phyloP scores from a whole-genome alignment of 2,113 vertebrate species.

The Oryzias melastigma region DNA sequence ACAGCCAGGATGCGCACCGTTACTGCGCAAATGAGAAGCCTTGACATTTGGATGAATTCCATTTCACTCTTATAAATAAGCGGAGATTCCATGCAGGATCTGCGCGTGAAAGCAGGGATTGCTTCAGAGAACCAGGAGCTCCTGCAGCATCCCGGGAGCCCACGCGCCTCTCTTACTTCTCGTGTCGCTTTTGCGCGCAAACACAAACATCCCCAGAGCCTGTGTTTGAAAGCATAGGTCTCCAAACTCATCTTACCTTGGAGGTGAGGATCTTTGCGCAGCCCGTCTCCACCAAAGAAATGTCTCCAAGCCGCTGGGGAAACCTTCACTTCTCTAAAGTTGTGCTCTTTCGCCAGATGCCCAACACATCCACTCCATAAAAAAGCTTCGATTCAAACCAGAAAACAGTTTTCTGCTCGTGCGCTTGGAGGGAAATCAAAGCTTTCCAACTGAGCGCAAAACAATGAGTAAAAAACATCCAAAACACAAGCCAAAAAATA shows the following conservation, averaged over 20 bases:
- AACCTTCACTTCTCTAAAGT: slow-evolving; percentile 35
- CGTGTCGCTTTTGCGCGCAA: slow-evolving; percentile 9
- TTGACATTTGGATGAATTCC: not conserved
- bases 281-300: slow-evolving; percentile 38
- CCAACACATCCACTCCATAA: slow-evolving; percentile 57
- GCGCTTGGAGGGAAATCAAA: slow-evolving; percentile 11
- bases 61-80: not conserved
- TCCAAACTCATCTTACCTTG: slow-evolving; percentile 51
- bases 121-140: slow-evolving; percentile 4
- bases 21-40: slow-evolving; percentile 29
- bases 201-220: slow-evolving; percentile 1
- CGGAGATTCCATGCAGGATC: too few species aligned
- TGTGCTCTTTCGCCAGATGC: slow-evolving; percentile 30
- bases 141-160: slow-evolving; percentile 26
- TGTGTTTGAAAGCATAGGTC: not conserved
- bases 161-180: slow-evolving; percentile 4
- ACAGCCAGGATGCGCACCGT: slow-evolving; percentile 13
- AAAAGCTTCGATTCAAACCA: slow-evolving; percentile 5
- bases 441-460: slow-evolving; percentile 25
- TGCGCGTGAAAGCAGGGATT: too few species aligned
- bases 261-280: slow-evolving; percentile 44
- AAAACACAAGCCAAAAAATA: not conserved
- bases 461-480: not conserved
- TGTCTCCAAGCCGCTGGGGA: slow-evolving; percentile 26
- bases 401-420: slow-evolving; percentile 4